Percentiles rank a stretch among this genome's conserved stretches.
Evolutionary conservation across 2,888 invertebrate species (phyloP).

Genomic region (Campaea margaritaria): DNA sequence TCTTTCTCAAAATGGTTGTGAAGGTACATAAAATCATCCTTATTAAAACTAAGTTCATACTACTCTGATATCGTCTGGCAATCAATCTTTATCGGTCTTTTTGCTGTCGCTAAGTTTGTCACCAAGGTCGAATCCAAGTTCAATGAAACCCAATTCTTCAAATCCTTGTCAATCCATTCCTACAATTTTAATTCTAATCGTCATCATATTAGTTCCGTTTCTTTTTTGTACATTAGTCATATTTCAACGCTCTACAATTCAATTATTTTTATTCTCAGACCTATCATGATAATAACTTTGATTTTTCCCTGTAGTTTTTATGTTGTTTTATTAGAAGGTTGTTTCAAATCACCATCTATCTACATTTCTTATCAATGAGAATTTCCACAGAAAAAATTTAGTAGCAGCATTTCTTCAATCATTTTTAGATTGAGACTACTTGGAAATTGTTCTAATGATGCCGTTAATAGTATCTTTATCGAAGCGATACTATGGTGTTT

Average conservation of each 20-base stretch:
- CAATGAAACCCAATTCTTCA: slow-evolving; percentile 23
- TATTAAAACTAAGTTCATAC: background rate
- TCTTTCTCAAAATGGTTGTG: slow-evolving; percentile 68
- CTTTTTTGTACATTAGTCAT: slow-evolving; percentile 18
- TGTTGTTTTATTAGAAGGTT: too few relatives aligned
- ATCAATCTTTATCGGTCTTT: slow-evolving; percentile 12
- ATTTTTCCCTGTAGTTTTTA: background rate
- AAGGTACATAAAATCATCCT: slow-evolving; percentile 61
- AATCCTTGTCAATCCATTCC: slow-evolving; percentile 15
- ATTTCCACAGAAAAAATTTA: too few relatives aligned
- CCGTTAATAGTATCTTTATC: too few relatives aligned
- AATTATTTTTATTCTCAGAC: background rate
- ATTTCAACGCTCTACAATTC: slow-evolving; percentile 1
- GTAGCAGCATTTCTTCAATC: too few relatives aligned
- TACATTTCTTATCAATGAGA: too few relatives aligned
- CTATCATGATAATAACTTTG: slow-evolving; percentile 3
- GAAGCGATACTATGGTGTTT: too few relatives aligned
- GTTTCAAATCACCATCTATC: too few relatives aligned
- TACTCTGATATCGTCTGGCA: slow-evolving; percentile 8
- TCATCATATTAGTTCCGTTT: slow-evolving; percentile 20
- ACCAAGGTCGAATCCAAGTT: slow-evolving; percentile 26
- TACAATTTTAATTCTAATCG: slow-evolving; percentile 13
- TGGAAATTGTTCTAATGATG: too few relatives aligned
- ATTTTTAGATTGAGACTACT: too few relatives aligned
- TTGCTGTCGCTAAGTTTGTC: slow-evolving; percentile 24